phyloP scores from a whole-genome alignment of 2,113 vertebrate genomes.

The Saimiri boliviensis region DNA sequence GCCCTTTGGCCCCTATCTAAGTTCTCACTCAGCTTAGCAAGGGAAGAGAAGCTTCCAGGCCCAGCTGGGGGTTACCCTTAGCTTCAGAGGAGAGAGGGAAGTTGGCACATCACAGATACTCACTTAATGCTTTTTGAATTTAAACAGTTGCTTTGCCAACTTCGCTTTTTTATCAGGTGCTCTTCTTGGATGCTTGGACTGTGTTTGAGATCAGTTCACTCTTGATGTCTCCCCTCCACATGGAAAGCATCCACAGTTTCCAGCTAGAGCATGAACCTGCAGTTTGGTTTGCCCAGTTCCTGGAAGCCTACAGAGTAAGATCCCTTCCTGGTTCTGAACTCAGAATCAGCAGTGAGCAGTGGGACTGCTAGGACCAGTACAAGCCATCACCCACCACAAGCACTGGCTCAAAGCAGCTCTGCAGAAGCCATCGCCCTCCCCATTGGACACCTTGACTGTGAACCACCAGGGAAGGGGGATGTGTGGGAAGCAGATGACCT shows the following conservation, averaged over 20 bases:
- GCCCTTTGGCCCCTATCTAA: neutral
- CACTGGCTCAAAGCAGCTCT: neutral
- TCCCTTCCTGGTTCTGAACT: neutral
- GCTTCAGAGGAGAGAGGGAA: neutral
- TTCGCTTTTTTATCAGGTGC: neutral
- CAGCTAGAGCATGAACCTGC: neutral
- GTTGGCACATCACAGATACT: neutral
- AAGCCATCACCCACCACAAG: neutral
- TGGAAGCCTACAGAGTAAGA: neutral
- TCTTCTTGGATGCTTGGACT: neutral
- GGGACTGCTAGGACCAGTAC: neutral
- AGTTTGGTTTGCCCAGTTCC: neutral
- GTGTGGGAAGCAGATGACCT: neutral
- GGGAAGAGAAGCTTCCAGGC: neutral
- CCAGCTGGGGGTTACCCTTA: neutral
- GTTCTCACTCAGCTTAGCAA: neutral
- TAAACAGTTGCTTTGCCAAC: neutral
- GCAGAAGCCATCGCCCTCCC: rapidly evolving
- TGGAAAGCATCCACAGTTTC: neutral
- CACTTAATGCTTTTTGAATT: neutral
- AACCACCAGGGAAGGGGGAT: neutral
- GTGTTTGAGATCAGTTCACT: neutral
- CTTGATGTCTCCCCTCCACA: neutral
- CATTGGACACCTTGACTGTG: neutral
- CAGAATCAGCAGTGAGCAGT: neutral